Base-by-base conservation (phyloP, 2,888 invertebrate species). In the Venustoraphidia nigricollis region DNA sequence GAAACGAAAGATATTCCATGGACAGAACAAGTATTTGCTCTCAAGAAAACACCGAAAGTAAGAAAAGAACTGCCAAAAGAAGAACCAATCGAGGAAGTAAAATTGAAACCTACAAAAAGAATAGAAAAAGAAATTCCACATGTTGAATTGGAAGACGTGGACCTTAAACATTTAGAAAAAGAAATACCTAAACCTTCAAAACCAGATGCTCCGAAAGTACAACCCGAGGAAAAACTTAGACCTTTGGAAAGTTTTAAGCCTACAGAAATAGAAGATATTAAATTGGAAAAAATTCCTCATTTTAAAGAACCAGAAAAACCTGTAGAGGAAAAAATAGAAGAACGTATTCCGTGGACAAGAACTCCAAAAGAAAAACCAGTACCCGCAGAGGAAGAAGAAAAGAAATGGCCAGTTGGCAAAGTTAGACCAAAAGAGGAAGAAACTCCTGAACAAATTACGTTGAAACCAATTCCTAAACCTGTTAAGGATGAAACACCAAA, bases 311-410 rank as follows among this genome's bases (percentile, higher is more conserved):
- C 57, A 45, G 44, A 61, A 58, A 55, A 58, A 37, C 56, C 55
- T 37, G 46, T 52, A 49, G 51, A 51, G 41, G 49, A 50, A 36
- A 48, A 54, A 41, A 36, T 52, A 47, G 47, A 49, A 45, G 49
- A 54, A 54, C 44, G 49, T 45, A 34, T 51, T 39, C 46, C 53
- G 41, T 48, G 57, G 41, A 57, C 54, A 51, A 50, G 51, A 27
- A 41, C 36, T 62, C 9, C 64, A 62, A 45, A 41, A 9, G 50
- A 46, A 46, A 47, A 56, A 44, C 41, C n/a, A 46, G 51, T 43
- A 53, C 53, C 51, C 42, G 62, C 65, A 56, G 55, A 57, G 42
- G 56, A 55, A 48, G 54, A 62, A 52, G 62, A 61, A 48, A 66
- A 64, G 34, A 64, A 59, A 50, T 59, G 59, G 57, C 57, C 58